Percentiles rank a stretch among this genome's conserved stretches.
phyloP scores from a whole-genome alignment of 2,113 vertebrate species.

The Cromileptes altivelis region DNA sequence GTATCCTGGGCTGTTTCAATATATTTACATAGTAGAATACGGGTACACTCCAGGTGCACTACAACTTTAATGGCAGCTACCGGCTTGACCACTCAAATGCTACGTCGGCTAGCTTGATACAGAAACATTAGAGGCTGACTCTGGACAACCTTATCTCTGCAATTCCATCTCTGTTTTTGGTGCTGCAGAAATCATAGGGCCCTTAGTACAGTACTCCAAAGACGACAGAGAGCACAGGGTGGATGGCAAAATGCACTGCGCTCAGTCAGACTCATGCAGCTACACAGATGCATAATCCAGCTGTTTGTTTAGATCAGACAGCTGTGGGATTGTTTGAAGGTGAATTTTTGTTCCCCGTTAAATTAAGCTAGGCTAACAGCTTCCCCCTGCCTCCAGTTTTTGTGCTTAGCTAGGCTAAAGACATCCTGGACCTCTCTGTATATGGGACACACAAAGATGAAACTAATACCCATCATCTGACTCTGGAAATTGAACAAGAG shows the following conservation, averaged over 20 bases:
- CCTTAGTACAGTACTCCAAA: no score
- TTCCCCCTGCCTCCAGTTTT: neutral
- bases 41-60: no score
- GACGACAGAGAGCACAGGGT: neutral
- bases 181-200: no score
- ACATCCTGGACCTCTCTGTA: neutral
- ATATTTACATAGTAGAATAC: no score
- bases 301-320: neutral
- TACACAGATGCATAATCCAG: neutral
- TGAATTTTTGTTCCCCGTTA: neutral
- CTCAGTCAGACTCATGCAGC: neutral
- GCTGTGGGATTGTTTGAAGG: neutral
- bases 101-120: no score
- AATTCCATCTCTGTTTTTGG: no score
- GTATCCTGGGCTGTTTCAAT: no score
- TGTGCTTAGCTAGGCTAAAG: neutral
- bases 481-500: constrained; percentile 19
- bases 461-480: constrained; percentile 35
- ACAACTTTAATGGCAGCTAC: no score
- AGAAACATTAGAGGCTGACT: no score
- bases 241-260: neutral
- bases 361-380: neutral
- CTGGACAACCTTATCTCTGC: no score
- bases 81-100: no score
- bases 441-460: neutral